A percentile compares a stretch with the other conserved stretches of the same genome.
Evolutionary conservation across 2,888 invertebrate genomes (phyloP).

Genomic region (Limnephilus auricula): DNA sequence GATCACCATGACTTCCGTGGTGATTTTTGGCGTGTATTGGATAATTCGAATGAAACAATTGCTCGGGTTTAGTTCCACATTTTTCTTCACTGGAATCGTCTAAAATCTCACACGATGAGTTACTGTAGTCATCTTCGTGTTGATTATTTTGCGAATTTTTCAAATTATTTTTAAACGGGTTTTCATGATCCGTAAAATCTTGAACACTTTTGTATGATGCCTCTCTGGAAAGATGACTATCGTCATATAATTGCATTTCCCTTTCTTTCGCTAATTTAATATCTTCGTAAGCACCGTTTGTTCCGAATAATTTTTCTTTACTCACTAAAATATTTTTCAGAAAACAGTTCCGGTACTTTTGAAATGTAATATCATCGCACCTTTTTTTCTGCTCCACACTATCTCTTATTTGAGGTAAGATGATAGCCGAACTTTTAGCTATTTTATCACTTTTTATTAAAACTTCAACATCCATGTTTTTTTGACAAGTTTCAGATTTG

Average conservation of each 20-base stretch:
- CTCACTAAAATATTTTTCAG: slow-evolving; percentile 32
- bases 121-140: slow-evolving; percentile 38
- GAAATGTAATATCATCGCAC: not conserved
- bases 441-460: slow-evolving; percentile 64
- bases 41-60: not conserved
- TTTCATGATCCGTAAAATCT: not conserved
- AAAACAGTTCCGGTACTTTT: slow-evolving; percentile 26
- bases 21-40: not conserved
- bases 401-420: slow-evolving; percentile 34
- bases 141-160: not conserved
- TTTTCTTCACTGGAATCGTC: slow-evolving; percentile 14
- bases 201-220: not conserved
- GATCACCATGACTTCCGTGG: not conserved
- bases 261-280: slow-evolving; percentile 34
- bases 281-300: not conserved
- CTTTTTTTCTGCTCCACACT: not conserved
- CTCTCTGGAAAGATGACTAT: no score
- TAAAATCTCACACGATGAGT: slow-evolving; percentile 52
- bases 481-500: slow-evolving; percentile 47
- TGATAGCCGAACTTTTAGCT: slow-evolving; percentile 49
- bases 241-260: slow-evolving; percentile 15
- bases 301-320: slow-evolving; percentile 24
- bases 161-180: not conserved
- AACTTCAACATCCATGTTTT: slow-evolving; percentile 60
- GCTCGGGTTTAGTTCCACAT: slow-evolving; percentile 2